A percentile compares a stretch with the other conserved stretches of the same genome.
phyloP scores from a whole-genome alignment of 2,113 vertebrate species.

The Camelus dromedarius region DNA sequence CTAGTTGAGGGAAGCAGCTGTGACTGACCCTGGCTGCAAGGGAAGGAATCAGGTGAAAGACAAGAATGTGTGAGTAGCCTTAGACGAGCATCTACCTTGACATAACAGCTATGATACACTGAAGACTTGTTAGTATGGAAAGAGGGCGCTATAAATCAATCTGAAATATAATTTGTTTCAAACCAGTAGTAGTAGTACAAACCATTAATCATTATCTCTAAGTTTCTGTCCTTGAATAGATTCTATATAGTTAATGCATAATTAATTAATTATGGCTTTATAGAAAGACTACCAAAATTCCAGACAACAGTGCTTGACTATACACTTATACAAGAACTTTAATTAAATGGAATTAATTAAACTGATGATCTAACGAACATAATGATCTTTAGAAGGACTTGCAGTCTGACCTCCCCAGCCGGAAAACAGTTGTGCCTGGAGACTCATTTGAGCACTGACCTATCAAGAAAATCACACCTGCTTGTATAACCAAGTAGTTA shows the following conservation, averaged over 20 bases:
- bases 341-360: constrained; percentile 65
- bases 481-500: constrained; percentile 6
- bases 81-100: constrained; percentile 1
- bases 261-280: constrained; percentile 54
- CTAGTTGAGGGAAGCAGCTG: neutral
- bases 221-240: neutral
- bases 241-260: neutral
- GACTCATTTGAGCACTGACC: neutral
- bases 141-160: neutral
- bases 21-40: neutral
- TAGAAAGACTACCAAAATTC: constrained; percentile 54
- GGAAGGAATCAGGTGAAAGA: constrained; percentile 2
- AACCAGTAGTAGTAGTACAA: constrained; percentile 22
- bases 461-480: neutral
- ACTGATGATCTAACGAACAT: constrained; percentile 39
- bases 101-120: neutral
- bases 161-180: constrained; percentile 57
- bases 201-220: constrained; percentile 12
- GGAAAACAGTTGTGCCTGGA: neutral
- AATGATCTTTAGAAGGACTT: constrained; percentile 25
- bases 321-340: constrained; percentile 38
- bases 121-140: neutral
- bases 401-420: neutral
- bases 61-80: neutral
- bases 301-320: neutral